Conservation (phyloP, 2,113 vertebrate genomes). For the Agapornis roseicollis region DNA sequence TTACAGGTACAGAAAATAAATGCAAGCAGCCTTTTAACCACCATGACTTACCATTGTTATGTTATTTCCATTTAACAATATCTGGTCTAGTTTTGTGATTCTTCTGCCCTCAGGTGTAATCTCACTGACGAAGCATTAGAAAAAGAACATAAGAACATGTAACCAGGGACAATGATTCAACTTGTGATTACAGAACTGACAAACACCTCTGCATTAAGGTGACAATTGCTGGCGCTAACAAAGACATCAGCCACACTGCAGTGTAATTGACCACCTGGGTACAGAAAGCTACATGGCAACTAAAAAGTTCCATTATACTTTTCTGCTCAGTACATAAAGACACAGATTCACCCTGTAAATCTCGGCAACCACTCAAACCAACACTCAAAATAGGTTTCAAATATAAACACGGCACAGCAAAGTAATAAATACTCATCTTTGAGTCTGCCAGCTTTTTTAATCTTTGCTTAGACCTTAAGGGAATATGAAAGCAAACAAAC, state of each 20-base stretch:
- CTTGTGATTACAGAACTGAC: not conserved
- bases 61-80: constrained; percentile 94
- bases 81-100: constrained; percentile 95
- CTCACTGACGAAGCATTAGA: constrained; percentile 77
- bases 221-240: not conserved
- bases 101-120: constrained; percentile 93
- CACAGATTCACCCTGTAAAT: not conserved
- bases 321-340: not conserved
- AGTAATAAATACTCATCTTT: not conserved
- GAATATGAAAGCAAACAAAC: not conserved
- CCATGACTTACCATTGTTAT: constrained; percentile 91
- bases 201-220: not conserved
- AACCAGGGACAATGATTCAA: not conserved
- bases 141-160: not conserved
- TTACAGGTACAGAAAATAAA: not conserved
- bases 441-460: not conserved
- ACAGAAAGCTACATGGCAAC: not conserved
- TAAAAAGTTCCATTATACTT: not conserved
- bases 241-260: not conserved
- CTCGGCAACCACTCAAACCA: too few species aligned
- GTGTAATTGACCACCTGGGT: fast-evolving
- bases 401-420: not conserved
- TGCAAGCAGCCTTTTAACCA: too few species aligned
- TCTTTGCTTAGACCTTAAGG: not conserved
- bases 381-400: not conserved